Base-by-base conservation (phyloP, 1,140 invertebrate genomes). In the Magallana gigas region DNA sequence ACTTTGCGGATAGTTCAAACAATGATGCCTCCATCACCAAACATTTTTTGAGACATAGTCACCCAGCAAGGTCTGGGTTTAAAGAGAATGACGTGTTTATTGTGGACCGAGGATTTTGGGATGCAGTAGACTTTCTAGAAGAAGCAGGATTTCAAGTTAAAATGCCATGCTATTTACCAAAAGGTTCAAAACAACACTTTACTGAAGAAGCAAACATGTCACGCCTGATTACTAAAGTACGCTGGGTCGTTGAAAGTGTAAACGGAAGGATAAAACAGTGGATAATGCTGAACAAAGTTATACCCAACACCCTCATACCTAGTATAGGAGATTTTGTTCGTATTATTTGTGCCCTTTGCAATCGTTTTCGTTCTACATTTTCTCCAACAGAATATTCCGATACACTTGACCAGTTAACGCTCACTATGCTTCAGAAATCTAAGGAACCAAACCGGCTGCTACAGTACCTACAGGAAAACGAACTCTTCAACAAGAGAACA, bases 1-100 rank as follows among this genome's bases (percentile, higher is more conserved):
- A 84, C 36, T 48, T 84, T 12, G 83, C 87, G 12, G 83, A 84
- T 62, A 5, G 12, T 11, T 80, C 36, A 57, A 84, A 87, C 12
- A 85, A 81, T 85, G 83, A 88, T 60, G 83, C 83, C 56, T 14
- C 8, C n/a, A 58, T 83, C 12, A 83, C 81, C 8, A 83, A 83
- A n/a, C 81, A 83, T 83, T 48, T 83, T 83, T 56, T 83, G 11
- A 48, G 36, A 36, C n/a, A 56, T 56, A 83, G 48, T 48, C 14
- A 36, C 23, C 57, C 14, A 60, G 36, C 14, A 6, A 62, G 9
- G 18, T 57, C n/a, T 6, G 8, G 68, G 85, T 9, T 84, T 58
- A 18, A 57, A 18, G 82, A 84, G 58, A 18, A 84, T 12, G 82
- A 58, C n/a, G 12, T 59, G 7, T 18, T 84, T 11, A 12, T 84